A percentile compares a stretch with the other conserved stretches of the same genome.
These are phyloP conservation scores for Caenorhabditis sp. DNA, from an alignment of 2,888 invertebrate genomes.

Conservation along the genomic window DNA sequence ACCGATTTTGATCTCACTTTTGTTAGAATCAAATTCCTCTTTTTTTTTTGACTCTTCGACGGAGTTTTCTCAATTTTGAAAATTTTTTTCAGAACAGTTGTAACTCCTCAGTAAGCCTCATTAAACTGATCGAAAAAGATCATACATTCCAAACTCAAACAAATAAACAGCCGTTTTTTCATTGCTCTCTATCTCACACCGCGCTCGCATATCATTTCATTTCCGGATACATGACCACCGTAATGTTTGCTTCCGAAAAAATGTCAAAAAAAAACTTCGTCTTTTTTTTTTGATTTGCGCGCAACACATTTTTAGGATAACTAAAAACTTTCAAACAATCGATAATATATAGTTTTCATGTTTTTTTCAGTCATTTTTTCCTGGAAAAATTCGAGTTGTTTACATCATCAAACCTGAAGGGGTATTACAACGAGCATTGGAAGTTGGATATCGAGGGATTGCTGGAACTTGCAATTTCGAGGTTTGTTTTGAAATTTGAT, in stretches of 20 bases:
- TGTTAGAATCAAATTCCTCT: no score
- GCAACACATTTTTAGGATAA: background rate
- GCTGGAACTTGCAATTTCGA: conserved; percentile 64
- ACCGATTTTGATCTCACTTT: no score
- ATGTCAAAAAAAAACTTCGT: background rate
- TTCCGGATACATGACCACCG: conserved; percentile 1
- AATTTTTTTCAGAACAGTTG: no score
- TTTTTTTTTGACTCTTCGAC: no score
- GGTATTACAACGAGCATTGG: conserved; percentile 93
- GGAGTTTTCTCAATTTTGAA: no score
- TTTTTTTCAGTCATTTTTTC: conserved; percentile 64
- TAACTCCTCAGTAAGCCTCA: no score
- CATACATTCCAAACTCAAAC: no score
- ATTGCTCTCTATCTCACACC: background rate
- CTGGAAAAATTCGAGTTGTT: conserved; percentile 60
- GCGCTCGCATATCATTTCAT: background rate
- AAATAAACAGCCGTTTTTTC: background rate
- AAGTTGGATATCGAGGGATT: conserved; percentile 79
- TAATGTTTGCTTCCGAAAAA: background rate
- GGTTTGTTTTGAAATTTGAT: conserved; percentile 37
- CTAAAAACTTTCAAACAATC: background rate
- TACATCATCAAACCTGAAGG: conserved; percentile 81
- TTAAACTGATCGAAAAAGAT: no score
- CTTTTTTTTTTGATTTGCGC: background rate
- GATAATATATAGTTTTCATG: background rate